phyloP scores from a whole-genome alignment of 2,888 invertebrate species.

The Tinea trinotella region DNA sequence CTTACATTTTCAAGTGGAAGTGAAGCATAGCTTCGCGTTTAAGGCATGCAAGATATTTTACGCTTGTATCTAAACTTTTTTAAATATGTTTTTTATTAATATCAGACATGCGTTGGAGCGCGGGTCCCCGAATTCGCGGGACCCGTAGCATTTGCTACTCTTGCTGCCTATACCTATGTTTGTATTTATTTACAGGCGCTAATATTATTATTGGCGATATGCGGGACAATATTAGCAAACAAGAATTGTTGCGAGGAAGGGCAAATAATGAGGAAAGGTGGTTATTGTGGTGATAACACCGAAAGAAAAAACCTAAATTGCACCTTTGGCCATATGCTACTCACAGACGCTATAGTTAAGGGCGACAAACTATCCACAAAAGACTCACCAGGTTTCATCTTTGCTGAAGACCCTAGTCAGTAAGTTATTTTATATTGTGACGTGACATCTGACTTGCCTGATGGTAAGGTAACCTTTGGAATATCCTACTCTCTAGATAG shows the following conservation, averaged over 20 bases:
- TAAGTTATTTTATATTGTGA: conserved; percentile 31
- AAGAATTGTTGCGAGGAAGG: conserved; percentile 43
- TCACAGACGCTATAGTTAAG: conserved; percentile 41
- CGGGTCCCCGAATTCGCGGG: no score
- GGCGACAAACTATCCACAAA: conserved; percentile 48
- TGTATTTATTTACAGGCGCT: conserved; percentile 9
- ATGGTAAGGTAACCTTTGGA: no score
- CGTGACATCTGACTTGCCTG: no score
- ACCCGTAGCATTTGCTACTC: no score
- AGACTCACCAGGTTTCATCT: conserved; percentile 45
- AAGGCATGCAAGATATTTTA: no score
- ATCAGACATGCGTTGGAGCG: no score
- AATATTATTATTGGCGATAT: neutral
- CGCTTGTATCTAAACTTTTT: no score
- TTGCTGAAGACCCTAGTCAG: conserved; percentile 49
- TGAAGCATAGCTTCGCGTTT: no score
- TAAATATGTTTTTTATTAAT: no score
- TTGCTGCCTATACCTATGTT: no score
- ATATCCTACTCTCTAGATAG: no score
- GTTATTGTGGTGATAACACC: conserved; percentile 31
- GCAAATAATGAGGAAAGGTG: conserved; percentile 32
- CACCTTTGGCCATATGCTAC: conserved; percentile 42
- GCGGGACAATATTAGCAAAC: neutral
- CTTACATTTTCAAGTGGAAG: no score
- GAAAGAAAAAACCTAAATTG: conserved; percentile 37